Evolutionary conservation across 2,888 invertebrate species (phyloP).

Genomic region (Amphipoea lucens): DNA sequence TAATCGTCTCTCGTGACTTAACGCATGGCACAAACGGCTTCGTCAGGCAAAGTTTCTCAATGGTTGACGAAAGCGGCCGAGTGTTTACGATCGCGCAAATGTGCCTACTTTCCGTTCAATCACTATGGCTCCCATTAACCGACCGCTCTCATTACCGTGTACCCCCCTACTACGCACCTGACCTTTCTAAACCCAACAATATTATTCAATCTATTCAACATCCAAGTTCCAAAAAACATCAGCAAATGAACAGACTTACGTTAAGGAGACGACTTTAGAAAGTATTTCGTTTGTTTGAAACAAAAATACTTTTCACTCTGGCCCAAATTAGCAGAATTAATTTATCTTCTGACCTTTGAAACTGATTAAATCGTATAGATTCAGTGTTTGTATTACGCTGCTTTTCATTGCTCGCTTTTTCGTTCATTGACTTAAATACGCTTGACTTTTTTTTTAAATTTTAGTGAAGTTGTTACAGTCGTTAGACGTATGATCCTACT

Average conservation of each 20-base stretch:
- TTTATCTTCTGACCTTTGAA: slow-evolving; percentile 48
- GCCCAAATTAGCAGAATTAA: slow-evolving; percentile 48
- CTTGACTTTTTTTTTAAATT: too few species aligned
- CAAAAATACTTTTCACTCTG: slow-evolving; percentile 45
- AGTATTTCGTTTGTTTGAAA: slow-evolving; percentile 47
- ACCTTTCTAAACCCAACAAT: background rate
- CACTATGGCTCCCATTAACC: too few species aligned
- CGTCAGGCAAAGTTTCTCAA: too few species aligned
- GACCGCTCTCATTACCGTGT: too few species aligned
- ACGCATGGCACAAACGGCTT: too few species aligned
- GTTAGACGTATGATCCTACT: too few species aligned
- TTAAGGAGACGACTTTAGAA: slow-evolving; percentile 35
- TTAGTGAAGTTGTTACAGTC: too few species aligned
- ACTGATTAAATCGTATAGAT: slow-evolving; percentile 40
- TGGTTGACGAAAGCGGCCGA: too few species aligned
- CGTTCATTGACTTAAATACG: slow-evolving; percentile 8
- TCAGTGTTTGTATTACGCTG: slow-evolving; percentile 7
- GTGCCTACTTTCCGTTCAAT: too few species aligned
- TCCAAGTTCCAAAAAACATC: slow-evolving; percentile 11
- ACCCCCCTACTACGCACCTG: background rate
- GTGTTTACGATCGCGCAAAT: too few species aligned
- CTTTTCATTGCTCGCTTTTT: background rate
- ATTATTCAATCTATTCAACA: background rate
- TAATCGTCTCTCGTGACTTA: too few species aligned
- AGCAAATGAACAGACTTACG: slow-evolving; percentile 37